Evolutionary conservation across 2,888 invertebrate species (phyloP).

Genomic region (Trissolcus brochymenae): DNA sequence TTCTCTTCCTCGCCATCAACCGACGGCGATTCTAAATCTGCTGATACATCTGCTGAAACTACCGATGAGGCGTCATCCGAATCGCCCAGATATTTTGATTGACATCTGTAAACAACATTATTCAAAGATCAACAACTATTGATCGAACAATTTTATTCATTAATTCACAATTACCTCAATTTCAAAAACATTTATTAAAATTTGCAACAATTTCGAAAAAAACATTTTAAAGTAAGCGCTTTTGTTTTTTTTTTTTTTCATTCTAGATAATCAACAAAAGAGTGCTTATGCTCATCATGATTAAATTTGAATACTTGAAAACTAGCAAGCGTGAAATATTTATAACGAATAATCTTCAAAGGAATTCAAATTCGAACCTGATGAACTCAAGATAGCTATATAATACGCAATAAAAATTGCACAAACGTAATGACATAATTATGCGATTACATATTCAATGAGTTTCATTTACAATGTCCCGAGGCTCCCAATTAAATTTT

Average conservation of each 20-base stretch:
- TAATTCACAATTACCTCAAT: too few species aligned
- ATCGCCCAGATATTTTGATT: slow-evolving; percentile 69
- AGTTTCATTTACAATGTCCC: slow-evolving; percentile 15
- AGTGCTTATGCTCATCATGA: too few species aligned
- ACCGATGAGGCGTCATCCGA: slow-evolving; percentile 73
- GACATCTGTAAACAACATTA: slow-evolving; percentile 65
- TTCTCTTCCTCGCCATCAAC: slow-evolving; percentile 63
- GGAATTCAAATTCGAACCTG: background rate
- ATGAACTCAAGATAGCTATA: background rate
- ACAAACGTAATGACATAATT: slow-evolving; percentile 6
- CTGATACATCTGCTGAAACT: slow-evolving; percentile 71
- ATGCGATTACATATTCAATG: slow-evolving; percentile 20
- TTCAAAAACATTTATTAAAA: too few species aligned
- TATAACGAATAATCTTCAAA: background rate
- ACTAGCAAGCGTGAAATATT: background rate
- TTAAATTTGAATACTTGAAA: too few species aligned
- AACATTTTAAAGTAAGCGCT: too few species aligned
- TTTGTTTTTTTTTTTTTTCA: too few species aligned
- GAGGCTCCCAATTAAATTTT: slow-evolving; percentile 26
- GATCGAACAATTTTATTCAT: too few species aligned
- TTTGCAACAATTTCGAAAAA: too few species aligned
- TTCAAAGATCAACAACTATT: too few species aligned
- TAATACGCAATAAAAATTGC: background rate
- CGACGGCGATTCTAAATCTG: slow-evolving; percentile 70
- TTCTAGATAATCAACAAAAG: too few species aligned